Base-by-base conservation (phyloP, 2,888 invertebrate genomes). In the Agonopterix arenella region DNA sequence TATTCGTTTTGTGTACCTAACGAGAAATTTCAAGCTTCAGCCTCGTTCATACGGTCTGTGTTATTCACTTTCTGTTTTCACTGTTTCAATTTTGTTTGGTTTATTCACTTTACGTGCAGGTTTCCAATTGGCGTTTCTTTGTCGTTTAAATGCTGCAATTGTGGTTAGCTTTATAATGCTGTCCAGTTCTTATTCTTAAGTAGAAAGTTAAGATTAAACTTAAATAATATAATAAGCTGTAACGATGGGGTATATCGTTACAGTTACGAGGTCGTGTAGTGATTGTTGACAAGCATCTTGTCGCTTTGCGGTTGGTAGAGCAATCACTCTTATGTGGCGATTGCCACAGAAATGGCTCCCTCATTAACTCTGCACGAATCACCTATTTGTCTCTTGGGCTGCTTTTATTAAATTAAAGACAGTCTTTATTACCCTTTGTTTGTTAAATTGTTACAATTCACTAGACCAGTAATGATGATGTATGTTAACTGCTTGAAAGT, bases 1-100 rank as follows among this genome's bases (percentile, higher is more conserved):
- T 44, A 45, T 11, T 43, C 44, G 45, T 54, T 64, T 64, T 68
- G 66, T 72, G 62, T 58, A 55, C 50, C 56, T 65, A 65, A 69
- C 66, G 63, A 68, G 69, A 65, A 68, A 68, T 71, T 68, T 62
- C 57, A 64, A 64, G 61, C 61, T 60, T 57, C 56, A 58, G 42
- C 58, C 36, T 62, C 63, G 62, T 61, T 57, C 59, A 61, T 65
- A 62, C 57, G 7, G 41, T 38, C 51, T 46, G 49, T 50, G 49
- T 48, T 52, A 48, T 43, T 45, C 45, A 62, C 67, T 69, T 68
- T 73, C 68, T 66, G 60, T 66, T 73, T 66, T 63, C 65, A 60
- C 64, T 65, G 58, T 61, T 64, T 58, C 52, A 55, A 55, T 59
- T 51, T 52, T 50, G 54, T 48, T 55, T 56, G 55, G 55, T 55